A percentile compares a stretch with the other conserved stretches of the same genome.
These are phyloP conservation scores for Ecliptopera silaceata DNA, from an alignment of 2,888 invertebrate species.

Conservation along the genomic window DNA sequence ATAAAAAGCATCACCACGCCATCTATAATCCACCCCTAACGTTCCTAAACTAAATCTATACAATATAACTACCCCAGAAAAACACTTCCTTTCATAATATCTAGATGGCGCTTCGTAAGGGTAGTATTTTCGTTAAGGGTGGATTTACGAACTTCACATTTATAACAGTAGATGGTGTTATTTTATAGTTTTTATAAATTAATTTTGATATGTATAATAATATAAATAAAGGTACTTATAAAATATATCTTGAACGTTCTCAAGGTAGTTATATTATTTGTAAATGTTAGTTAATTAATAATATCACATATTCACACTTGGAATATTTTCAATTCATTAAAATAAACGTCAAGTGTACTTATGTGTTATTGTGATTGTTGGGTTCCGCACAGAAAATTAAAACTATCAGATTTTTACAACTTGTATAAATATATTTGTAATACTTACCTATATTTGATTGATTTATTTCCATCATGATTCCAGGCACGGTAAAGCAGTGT, in stretches of 20 bases:
- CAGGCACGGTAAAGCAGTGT: no score
- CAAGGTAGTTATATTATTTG: not conserved
- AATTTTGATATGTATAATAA: no score
- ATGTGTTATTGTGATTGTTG: not conserved
- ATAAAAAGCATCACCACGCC: conserved; percentile 41
- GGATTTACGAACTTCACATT: conserved; percentile 18
- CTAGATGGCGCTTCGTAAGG: conserved; percentile 57
- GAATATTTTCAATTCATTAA: conserved; percentile 27
- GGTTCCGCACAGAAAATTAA: not conserved
- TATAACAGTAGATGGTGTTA: conserved; percentile 11
- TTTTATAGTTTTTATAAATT: no score
- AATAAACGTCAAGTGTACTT: conserved; percentile 6
- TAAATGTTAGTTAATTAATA: conserved; percentile 16
- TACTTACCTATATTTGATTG: no score
- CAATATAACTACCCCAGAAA: not conserved
- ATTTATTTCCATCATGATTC: no score
- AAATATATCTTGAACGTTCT: not conserved
- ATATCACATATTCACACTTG: conserved; percentile 26
- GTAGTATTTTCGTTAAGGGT: conserved; percentile 36
- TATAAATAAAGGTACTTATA: not conserved
- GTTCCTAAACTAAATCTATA: conserved; percentile 50
- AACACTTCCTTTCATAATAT: not conserved
- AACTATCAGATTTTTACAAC: no score
- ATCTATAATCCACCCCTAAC: conserved; percentile 61
- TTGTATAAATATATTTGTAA: no score